Evolutionary conservation across 2,888 invertebrate species (phyloP), one percentile per base, ranked within the genome.

Genomic region (Agonopterix alstromeriana): DNA sequence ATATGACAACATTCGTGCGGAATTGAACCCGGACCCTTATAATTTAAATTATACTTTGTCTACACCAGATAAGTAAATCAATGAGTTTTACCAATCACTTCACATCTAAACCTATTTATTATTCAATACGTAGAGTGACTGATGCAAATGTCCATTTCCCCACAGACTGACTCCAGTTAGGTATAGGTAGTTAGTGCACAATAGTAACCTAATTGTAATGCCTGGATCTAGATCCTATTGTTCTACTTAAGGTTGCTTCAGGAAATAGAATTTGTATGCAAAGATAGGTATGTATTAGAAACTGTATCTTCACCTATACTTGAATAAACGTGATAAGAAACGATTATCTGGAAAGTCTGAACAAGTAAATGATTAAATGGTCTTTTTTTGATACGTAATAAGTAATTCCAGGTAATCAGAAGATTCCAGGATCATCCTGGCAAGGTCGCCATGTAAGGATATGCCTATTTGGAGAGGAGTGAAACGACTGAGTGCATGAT

Each of bases 201-300:
- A 78, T 74, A 66, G 68, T 76, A 70, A 72, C 70, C 76, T 78
- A 61, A 81, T 82, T 83, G 69, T 70, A 57, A 79, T 81, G 73
- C 78, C 56, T 67, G 64, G 57, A 64, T 75, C 72, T 70, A 72
- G 62, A 67, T 66, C 53, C 75, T 55, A 82, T 84, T 84, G 84
- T 83, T 77, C 79, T 65, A 54, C 53, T 63, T 74, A 79, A 67
- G 79, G 82, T 46, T 54, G 60, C 27, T 67, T 72, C 66, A 72
- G 72, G 78, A 81, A 73, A 69, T 63, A 47, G 53, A 61, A 56
- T 70, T 61, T 55, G 67, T 69, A 80, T 79, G 73, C 75, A 63
- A 70, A 27, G 27, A 27, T 27, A 27, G 5, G 27, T 27, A 27
- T 27, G 5, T 27, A 27, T 27, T 27, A 77, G 27, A 27, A 27